These are phyloP conservation scores for Portevinia maculata DNA, from an alignment of 2,888 invertebrate genomes.

Conservation along the genomic window DNA sequence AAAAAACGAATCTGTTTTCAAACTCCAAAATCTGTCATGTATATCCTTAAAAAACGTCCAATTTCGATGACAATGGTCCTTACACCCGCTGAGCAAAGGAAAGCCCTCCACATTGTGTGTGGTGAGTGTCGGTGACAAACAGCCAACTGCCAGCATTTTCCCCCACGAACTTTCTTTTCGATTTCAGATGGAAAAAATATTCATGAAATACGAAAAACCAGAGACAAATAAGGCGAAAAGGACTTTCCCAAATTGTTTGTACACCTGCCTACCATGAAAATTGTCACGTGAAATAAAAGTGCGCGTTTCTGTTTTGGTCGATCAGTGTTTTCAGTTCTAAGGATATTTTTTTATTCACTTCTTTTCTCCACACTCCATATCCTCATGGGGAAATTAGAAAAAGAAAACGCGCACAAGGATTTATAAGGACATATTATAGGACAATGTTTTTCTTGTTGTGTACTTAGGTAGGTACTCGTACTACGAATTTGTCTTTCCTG, in stretches of 20 bases:
- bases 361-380: constrained; percentile 10
- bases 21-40: constrained; percentile 24
- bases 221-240: constrained; percentile 46
- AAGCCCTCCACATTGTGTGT: not conserved
- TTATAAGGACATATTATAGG: constrained; percentile 72
- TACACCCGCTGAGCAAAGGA: not conserved
- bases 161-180: constrained; percentile 14
- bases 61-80: constrained; percentile 26
- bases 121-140: constrained; percentile 43
- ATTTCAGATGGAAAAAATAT: constrained; percentile 20
- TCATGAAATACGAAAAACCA: constrained; percentile 31
- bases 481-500: constrained; percentile 65
- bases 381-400: not conserved
- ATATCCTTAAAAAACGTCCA: constrained; percentile 38
- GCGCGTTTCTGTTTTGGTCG: constrained; percentile 29
- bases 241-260: constrained; percentile 67
- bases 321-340: not conserved
- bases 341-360: not conserved
- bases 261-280: constrained; percentile 70
- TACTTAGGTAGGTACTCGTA: constrained; percentile 68
- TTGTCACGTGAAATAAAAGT: constrained; percentile 70
- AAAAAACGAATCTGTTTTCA: constrained; percentile 5
- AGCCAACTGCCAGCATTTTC: constrained; percentile 38
- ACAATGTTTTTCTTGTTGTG: constrained; percentile 73
- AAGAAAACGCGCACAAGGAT: constrained; percentile 43